Conservation (phyloP, 2,888 invertebrate species). For the Melipona bicolor region DNA sequence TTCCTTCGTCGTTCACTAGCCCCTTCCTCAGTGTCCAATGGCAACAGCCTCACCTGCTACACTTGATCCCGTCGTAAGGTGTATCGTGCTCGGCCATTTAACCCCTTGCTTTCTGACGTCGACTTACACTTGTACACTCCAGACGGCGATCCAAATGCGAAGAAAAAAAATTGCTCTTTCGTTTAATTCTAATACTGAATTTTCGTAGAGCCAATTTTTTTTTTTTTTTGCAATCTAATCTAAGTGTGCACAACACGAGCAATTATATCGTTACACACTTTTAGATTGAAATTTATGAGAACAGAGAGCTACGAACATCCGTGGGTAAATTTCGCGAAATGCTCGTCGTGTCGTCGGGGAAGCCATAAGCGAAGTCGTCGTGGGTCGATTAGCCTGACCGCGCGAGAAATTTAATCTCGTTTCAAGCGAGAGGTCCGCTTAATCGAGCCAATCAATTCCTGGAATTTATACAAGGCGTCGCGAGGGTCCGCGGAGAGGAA, state of each 20-base stretch:
- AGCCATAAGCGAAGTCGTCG: slow-evolving; percentile 19
- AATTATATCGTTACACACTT: not conserved
- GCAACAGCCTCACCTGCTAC: slow-evolving; percentile 70
- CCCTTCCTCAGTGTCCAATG: slow-evolving; percentile 63
- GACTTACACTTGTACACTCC: not conserved
- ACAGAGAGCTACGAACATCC: not conserved
- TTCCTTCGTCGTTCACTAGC: slow-evolving; percentile 63
- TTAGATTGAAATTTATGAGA: too few relatives aligned
- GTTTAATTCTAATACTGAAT: not conserved
- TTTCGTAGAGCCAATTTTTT: too few relatives aligned
- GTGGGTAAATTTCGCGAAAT: not conserved
- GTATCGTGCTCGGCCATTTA: slow-evolving; percentile 42
- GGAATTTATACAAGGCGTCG: slow-evolving; percentile 31
- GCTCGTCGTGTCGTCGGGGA: not conserved
- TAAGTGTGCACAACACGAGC: too few relatives aligned
- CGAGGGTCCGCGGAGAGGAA: not conserved
- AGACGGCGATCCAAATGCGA: not conserved
- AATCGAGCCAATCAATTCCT: slow-evolving; percentile 55
- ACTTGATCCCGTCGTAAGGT: slow-evolving; percentile 54
- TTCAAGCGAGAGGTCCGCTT: slow-evolving; percentile 37
- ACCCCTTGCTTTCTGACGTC: slow-evolving; percentile 8
- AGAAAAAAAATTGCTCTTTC: not conserved
- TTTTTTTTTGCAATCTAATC: too few relatives aligned
- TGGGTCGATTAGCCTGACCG: slow-evolving; percentile 2
- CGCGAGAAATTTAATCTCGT: slow-evolving; percentile 54